Evolutionary conservation across 1,140 invertebrate species (phyloP).

Genomic region (Nautilus pompilius): DNA sequence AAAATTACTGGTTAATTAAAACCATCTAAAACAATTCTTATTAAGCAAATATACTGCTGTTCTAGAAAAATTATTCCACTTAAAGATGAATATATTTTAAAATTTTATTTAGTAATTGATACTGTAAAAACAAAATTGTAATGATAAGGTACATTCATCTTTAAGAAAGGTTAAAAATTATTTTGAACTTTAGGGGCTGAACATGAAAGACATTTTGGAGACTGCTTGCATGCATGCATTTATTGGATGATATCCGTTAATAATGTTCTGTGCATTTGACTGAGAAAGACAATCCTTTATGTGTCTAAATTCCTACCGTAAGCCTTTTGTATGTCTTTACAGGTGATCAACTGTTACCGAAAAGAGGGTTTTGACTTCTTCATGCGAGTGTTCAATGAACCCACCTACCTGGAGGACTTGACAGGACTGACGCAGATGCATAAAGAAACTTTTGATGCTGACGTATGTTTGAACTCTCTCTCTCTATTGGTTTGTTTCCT

Average conservation of each 20-base stretch:
- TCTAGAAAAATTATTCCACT: too few species aligned
- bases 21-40: too few species aligned
- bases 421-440: conserved; percentile 80
- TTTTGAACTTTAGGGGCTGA: too few species aligned
- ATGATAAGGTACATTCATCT: too few species aligned
- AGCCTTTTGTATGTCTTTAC: conserved; percentile 10
- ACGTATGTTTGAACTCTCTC: conserved; percentile 29
- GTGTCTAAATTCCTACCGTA: not conserved
- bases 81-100: too few species aligned
- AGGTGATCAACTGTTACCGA: conserved; percentile 70
- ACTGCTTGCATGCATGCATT: not conserved
- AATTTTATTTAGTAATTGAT: too few species aligned
- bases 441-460: conserved; percentile 42
- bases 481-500: too few species aligned
- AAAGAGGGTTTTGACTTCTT: conserved; percentile 74
- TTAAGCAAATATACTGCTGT: too few species aligned
- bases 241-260: not conserved
- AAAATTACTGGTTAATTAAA: too few species aligned
- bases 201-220: not conserved
- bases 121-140: too few species aligned
- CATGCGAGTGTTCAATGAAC: conserved; percentile 78
- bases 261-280: not conserved
- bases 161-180: too few species aligned
- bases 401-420: conserved; percentile 80
- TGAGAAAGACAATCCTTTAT: too few species aligned